These are phyloP conservation scores for Napeogenes inachia DNA, from an alignment of 2,888 invertebrate species.

Conservation along the genomic window DNA sequence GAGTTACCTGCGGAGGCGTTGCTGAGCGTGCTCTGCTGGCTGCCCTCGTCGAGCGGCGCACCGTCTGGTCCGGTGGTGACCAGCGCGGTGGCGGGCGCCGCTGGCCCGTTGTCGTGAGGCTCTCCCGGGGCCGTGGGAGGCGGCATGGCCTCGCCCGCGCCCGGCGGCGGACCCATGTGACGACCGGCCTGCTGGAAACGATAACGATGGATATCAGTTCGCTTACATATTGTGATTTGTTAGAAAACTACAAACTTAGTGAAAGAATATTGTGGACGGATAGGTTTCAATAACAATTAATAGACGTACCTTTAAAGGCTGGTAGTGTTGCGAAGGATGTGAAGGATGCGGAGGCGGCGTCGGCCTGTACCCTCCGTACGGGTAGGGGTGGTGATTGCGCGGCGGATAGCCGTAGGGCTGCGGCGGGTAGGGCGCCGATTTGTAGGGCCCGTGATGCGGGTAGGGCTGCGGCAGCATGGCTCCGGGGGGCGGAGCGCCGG, in stretches of 20 bases:
- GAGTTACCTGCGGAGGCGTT: conserved; percentile 91
- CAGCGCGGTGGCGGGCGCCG: conserved; percentile 88
- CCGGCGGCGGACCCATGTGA: conserved; percentile 70
- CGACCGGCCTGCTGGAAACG: conserved; percentile 75
- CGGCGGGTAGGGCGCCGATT: conserved; percentile 69
- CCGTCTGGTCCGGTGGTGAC: conserved; percentile 95
- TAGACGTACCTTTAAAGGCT: conserved; percentile 57
- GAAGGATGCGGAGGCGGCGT: conserved; percentile 67
- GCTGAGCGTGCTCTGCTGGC: conserved; percentile 94
- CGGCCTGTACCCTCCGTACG: conserved; percentile 63
- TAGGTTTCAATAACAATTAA: no score
- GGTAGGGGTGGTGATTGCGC: conserved; percentile 71
- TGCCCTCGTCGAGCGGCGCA: conserved; percentile 91
- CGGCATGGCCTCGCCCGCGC: conserved; percentile 69
- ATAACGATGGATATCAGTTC: conserved; percentile 36
- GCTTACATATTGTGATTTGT: not conserved
- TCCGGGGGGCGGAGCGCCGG: conserved; percentile 60
- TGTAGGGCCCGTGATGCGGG: conserved; percentile 61
- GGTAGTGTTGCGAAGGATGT: conserved; percentile 64
- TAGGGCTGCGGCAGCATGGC: conserved; percentile 67
- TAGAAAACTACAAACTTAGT: no score
- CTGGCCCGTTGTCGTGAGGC: conserved; percentile 82
- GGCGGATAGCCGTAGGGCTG: conserved; percentile 69
- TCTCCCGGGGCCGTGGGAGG: conserved; percentile 78
- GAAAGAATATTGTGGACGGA: no score